A percentile compares a stretch with the other conserved stretches of the same genome.
Evolutionary conservation across 2,888 invertebrate genomes (phyloP).

Genomic region (Phaedon cochleariae): DNA sequence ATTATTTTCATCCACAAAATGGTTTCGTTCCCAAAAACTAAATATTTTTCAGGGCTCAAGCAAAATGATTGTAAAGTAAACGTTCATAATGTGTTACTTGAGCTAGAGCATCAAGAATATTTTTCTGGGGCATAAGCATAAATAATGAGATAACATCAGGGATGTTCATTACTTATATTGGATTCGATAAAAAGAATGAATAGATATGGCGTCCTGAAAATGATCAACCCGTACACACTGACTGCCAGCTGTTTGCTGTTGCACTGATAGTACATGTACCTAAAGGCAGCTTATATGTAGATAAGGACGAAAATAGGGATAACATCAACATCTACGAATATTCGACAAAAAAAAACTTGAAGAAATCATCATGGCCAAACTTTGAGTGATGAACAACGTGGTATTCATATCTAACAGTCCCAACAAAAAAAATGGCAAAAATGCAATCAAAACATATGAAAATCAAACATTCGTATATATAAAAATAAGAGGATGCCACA

Average conservation of each 20-base stretch:
- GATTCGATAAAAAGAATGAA: too few species aligned
- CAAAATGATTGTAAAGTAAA: too few species aligned
- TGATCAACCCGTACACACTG: background rate
- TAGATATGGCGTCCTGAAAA: too few species aligned
- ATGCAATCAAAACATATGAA: background rate
- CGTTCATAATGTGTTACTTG: too few species aligned
- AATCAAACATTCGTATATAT: background rate
- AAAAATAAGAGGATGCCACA: background rate
- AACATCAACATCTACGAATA: too few species aligned
- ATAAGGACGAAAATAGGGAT: background rate
- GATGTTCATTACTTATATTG: too few species aligned
- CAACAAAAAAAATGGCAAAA: background rate
- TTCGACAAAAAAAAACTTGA: background rate
- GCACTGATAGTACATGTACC: too few species aligned
- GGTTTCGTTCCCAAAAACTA: background rate
- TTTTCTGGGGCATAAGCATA: too few species aligned
- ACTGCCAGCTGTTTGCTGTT: too few species aligned
- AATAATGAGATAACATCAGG: too few species aligned
- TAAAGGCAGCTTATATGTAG: too few species aligned
- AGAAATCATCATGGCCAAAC: background rate
- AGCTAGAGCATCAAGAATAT: too few species aligned
- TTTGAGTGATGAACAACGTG: background rate
- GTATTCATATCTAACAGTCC: background rate
- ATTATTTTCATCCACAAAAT: conserved; percentile 8
- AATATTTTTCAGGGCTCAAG: background rate